Evolutionary conservation across 2,797 vertebrate species (phyloP).

Genomic region (Coluber constrictor): DNA sequence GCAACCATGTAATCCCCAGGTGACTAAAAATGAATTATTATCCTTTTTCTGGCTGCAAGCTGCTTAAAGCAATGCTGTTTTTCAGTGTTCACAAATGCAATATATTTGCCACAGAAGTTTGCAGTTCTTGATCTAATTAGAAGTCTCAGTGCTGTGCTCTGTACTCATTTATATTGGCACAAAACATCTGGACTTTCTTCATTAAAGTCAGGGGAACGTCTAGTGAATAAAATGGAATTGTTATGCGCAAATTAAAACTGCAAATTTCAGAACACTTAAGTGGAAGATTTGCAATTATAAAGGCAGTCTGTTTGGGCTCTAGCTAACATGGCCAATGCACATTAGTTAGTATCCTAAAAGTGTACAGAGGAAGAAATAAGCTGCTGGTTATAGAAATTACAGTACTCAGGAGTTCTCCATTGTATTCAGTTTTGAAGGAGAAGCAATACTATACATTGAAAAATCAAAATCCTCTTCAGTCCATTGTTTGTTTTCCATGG

Average conservation of each 20-base stretch:
- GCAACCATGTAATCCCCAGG: background rate
- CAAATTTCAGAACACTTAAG: background rate
- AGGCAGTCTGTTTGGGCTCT: background rate
- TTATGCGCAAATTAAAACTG: background rate
- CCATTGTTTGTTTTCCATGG: background rate
- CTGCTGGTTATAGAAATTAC: background rate
- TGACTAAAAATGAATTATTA: constrained; percentile 13
- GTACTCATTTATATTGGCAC: background rate
- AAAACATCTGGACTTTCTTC: constrained; percentile 22
- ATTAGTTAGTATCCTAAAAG: background rate
- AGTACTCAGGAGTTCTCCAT: background rate
- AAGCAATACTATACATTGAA: background rate
- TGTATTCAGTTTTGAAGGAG: background rate
- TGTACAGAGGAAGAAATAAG: background rate
- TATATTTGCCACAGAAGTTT: constrained; percentile 17
- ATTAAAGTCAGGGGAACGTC: background rate
- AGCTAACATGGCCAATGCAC: background rate
- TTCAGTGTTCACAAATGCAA: constrained; percentile 11
- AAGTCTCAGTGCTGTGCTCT: constrained; percentile 9
- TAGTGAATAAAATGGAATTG: constrained; percentile 7
- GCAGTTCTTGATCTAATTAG: constrained; percentile 22
- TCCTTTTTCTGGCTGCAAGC: background rate
- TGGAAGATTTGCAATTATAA: background rate
- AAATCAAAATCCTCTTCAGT: background rate
- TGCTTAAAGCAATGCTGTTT: constrained; percentile 14